These are phyloP conservation scores for Clytia hemisphaerica DNA, from an alignment of 30 jellyfish, hydroid and myxozoan genomes.

Conservation along the genomic window DNA sequence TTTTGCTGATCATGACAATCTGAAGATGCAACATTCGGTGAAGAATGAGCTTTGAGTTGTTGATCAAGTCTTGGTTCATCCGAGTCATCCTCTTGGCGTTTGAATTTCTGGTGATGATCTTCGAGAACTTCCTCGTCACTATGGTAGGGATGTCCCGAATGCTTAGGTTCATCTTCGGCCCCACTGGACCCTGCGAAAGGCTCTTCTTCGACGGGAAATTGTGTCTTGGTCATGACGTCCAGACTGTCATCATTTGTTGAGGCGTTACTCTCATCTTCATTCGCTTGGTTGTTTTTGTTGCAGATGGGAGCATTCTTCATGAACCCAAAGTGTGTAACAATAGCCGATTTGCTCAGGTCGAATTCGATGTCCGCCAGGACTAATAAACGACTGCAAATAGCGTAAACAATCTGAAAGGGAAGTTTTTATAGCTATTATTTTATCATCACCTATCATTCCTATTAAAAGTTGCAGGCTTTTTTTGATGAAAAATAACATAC, in stretches of 20 bases:
- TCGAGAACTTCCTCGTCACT: not conserved
- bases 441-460: too few relatives aligned
- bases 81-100: not conserved
- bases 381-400: constrained; percentile 61
- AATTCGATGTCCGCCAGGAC: constrained; percentile 47
- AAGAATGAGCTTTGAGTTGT: constrained; percentile 5
- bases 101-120: not conserved
- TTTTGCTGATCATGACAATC: not conserved
- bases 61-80: not conserved
- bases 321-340: constrained; percentile 18
- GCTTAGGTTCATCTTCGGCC: not conserved
- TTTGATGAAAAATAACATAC: too few relatives aligned
- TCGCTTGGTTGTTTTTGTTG: not conserved
- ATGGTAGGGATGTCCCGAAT: not conserved
- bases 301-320: not conserved
- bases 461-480: too few relatives aligned
- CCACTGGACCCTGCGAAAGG: not conserved
- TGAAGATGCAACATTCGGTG: constrained; percentile 6
- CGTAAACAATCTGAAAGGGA: constrained; percentile 52
- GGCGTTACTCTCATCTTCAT: too few relatives aligned
- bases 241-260: too few relatives aligned
- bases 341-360: constrained; percentile 33
- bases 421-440: too few relatives aligned
- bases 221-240: not conserved
- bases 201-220: not conserved